These are phyloP conservation scores for Siderastrea siderea DNA, from an alignment of 92 coral and sea anemone genomes.

Conservation along the genomic window DNA sequence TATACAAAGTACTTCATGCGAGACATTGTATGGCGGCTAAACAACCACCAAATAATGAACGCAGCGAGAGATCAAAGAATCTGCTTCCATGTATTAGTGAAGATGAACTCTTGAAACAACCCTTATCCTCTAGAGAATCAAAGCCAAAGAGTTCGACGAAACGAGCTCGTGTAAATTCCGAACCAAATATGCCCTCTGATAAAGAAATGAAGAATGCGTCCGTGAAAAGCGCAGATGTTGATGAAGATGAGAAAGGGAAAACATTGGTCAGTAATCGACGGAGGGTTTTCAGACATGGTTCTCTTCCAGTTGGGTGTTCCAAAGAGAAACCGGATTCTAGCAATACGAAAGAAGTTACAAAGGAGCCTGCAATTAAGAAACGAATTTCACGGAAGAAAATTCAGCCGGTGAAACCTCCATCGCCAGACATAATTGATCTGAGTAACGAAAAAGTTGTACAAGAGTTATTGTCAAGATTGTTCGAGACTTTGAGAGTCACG, in stretches of 20 bases:
- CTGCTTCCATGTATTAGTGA: slow-evolving; percentile 18
- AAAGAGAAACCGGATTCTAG: not conserved
- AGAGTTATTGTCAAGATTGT: slow-evolving; percentile 24
- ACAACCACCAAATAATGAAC: not conserved
- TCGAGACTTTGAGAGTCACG: not conserved
- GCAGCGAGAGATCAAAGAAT: not conserved
- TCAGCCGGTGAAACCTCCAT: slow-evolving; percentile 9
- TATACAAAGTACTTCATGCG: not conserved
- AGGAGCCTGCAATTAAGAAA: not conserved
- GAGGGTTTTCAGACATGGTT: not conserved
- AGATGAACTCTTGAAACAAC: not conserved
- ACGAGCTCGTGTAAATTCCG: not conserved
- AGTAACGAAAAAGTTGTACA: slow-evolving; percentile 35
- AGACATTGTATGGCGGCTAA: slow-evolving; percentile 1
- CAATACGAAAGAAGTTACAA: not conserved
- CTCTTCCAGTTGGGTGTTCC: not conserved
- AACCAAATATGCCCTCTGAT: not conserved
- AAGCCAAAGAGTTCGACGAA: not conserved
- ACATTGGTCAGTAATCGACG: not conserved
- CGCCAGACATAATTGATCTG: slow-evolving; percentile 44
- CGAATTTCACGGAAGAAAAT: not conserved
- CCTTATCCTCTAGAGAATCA: not conserved
- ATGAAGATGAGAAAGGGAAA: not conserved
- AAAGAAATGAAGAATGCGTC: not conserved
- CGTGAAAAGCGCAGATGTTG: not conserved